Percentiles rank a stretch among this genome's conserved stretches.
Conservation (phyloP, 2,797 vertebrate species). For the Pampus argenteus region DNA sequence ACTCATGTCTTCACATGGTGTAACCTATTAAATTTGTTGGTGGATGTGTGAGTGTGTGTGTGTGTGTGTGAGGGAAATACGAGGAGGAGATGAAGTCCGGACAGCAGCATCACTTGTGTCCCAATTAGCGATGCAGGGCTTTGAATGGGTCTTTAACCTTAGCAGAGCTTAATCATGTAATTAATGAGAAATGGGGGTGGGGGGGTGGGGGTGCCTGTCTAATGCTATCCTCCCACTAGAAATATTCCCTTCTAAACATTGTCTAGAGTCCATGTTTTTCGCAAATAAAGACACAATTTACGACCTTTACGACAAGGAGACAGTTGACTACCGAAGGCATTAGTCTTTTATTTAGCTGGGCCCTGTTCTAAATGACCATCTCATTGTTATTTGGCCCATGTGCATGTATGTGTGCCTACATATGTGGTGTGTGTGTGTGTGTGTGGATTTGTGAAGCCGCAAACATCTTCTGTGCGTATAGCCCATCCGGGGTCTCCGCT, state of each 20-base stretch:
- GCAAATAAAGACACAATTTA: constrained; percentile 61
- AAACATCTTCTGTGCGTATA: constrained; percentile 10
- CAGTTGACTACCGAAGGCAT: constrained; percentile 49
- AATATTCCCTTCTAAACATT: constrained; percentile 60
- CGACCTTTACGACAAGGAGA: constrained; percentile 75
- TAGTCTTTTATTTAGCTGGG: constrained; percentile 57
- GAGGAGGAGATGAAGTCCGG: constrained; percentile 42
- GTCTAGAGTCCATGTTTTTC: constrained; percentile 62
- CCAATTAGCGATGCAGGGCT: constrained; percentile 71
- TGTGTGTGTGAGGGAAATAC: constrained; percentile 29
- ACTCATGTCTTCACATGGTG: constrained; percentile 46
- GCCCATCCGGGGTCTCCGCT: constrained; percentile 34
- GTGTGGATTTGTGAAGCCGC: constrained; percentile 14
- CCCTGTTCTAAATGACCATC: constrained; percentile 51
- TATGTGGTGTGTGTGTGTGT: too few species aligned
- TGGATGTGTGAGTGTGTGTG: constrained; percentile 11
- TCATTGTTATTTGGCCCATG: constrained; percentile 48
- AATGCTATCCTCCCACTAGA: constrained; percentile 30
- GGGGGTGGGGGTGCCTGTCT: constrained; percentile 38
- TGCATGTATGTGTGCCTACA: constrained; percentile 3
- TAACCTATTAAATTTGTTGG: constrained; percentile 58
- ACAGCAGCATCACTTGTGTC: constrained; percentile 59
- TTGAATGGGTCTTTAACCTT: constrained; percentile 76
- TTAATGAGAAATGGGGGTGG: constrained; percentile 62
- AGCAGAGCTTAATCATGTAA: constrained; percentile 75